phyloP scores from a whole-genome alignment of 2,113 vertebrate species.

The Bufo bufo region DNA sequence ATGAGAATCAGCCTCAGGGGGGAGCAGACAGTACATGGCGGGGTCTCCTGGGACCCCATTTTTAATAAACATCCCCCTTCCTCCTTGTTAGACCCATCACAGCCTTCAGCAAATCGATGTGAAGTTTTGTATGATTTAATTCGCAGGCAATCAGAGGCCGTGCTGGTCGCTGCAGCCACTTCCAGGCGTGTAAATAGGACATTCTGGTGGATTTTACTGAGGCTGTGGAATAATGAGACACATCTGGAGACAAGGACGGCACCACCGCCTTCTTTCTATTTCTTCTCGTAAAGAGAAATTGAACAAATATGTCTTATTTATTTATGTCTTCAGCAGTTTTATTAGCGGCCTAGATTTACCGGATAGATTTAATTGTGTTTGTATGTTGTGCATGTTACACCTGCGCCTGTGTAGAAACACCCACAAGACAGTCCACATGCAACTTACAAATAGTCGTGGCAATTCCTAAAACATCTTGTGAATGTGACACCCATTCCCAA shows the following conservation, averaged over 20 bases:
- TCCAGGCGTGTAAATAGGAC: constrained; percentile 32
- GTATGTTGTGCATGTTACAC: not conserved
- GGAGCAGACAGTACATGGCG: not conserved
- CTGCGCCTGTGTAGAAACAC: too few relatives aligned
- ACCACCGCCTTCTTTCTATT: not conserved
- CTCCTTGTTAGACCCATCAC: not conserved
- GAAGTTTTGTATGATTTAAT: constrained; percentile 25
- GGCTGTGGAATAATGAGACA: constrained; percentile 6
- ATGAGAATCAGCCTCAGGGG: constrained; percentile 29
- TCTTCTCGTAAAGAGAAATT: constrained; percentile 24
- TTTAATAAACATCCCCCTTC: constrained; percentile 1
- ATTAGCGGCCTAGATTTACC: not conserved
- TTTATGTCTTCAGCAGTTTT: too few relatives aligned
- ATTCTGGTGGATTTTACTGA: not conserved
- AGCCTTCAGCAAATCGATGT: not conserved
- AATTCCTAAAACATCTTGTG: not conserved
- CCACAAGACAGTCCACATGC: too few relatives aligned
- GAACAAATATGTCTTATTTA: constrained; percentile 13
- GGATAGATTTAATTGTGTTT: not conserved
- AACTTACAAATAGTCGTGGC: too few relatives aligned
- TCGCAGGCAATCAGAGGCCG: constrained; percentile 27
- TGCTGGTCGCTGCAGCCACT: not conserved
- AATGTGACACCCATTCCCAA: not conserved
- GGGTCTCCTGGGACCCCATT: not conserved
- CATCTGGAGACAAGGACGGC: constrained; percentile 8